phyloP scores from a whole-genome alignment of 2,888 invertebrate genomes.

The Agrypnus murinus region DNA sequence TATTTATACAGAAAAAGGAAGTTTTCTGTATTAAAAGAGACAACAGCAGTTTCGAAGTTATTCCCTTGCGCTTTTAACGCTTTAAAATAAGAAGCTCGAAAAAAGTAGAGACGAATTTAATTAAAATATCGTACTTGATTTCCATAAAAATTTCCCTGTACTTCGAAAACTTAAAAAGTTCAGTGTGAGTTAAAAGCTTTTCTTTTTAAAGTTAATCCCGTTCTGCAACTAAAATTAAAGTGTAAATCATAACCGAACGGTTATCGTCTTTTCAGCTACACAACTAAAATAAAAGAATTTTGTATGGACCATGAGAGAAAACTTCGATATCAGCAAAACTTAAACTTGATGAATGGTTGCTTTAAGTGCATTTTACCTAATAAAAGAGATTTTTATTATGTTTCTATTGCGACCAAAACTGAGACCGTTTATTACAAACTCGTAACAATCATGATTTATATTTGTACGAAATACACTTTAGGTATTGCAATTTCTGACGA shows the following conservation, averaged over 20 bases:
- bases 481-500: no score
- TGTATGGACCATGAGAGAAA: slow-evolving; percentile 58
- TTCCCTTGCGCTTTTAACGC: slow-evolving; percentile 1
- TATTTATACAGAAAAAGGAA: slow-evolving; percentile 9
- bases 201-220: slow-evolving; percentile 16
- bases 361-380: slow-evolving; percentile 66
- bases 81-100: not conserved
- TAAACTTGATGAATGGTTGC: slow-evolving; percentile 65
- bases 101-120: slow-evolving; percentile 54
- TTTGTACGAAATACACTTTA: no score
- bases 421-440: slow-evolving; percentile 57
- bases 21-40: not conserved
- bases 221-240: slow-evolving; percentile 39
- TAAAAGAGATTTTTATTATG: slow-evolving; percentile 60
- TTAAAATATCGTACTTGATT: slow-evolving; percentile 57
- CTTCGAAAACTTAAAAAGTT: slow-evolving; percentile 12
- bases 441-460: not conserved
- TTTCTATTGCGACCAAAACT: slow-evolving; percentile 62
- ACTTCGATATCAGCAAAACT: slow-evolving; percentile 66
- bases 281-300: slow-evolving; percentile 53
- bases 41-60: not conserved
- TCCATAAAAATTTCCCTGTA: slow-evolving; percentile 48
- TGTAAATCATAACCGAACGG: slow-evolving; percentile 54
- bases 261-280: slow-evolving; percentile 56
- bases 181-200: slow-evolving; percentile 1